Evolutionary conservation across 2,888 invertebrate genomes (phyloP), one percentile per base, ranked within the genome.

Genomic region (Thereva unica): DNA sequence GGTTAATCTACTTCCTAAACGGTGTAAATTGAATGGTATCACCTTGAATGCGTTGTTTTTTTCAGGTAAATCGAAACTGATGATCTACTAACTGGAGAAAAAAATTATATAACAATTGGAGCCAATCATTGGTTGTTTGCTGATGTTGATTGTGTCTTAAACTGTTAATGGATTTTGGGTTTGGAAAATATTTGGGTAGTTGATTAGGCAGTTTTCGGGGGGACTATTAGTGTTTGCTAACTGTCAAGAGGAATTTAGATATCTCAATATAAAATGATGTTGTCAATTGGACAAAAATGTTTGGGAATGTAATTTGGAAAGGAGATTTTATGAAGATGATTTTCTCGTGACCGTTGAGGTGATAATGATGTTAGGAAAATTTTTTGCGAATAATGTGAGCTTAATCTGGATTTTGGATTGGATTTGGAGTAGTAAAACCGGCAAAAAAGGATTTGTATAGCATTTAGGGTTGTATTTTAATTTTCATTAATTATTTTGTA

Each of bases 1-100:
- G 67, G 69, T 72, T 69, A 72, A 72, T 72, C 69, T 66, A 61
- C 56, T 56, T 56, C 40, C n/a, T 59, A 44, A 53, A 50, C 23
- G 34, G 57, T 59, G 57, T 59, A 59, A 59, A 59, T 37, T 59
- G 38, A 6, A 9, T 59, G 37, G 50, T 50, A 34, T 7, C 50
- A 50, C 4, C 5, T 23, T 50, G 47, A 59, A 57, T 57, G 47
- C 38, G 23, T 23, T 23, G 23, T 23, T 23, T 23, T 23, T 23
- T 23, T 23, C 23, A 23, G 23, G 23, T 23, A 23, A 23, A 23
- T 23, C 23, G 23, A 23, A 23, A 23, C 23, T 23, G 1, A 23
- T 23, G 23, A 23, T 23, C 23, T 23, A 23, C 23, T 23, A 23
- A 23, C 23, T 23, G 23, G 23, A 23, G 23, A 23, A 23, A 23